Base-by-base conservation (phyloP, 1,140 invertebrate species). In the Drosophila triauraria region DNA sequence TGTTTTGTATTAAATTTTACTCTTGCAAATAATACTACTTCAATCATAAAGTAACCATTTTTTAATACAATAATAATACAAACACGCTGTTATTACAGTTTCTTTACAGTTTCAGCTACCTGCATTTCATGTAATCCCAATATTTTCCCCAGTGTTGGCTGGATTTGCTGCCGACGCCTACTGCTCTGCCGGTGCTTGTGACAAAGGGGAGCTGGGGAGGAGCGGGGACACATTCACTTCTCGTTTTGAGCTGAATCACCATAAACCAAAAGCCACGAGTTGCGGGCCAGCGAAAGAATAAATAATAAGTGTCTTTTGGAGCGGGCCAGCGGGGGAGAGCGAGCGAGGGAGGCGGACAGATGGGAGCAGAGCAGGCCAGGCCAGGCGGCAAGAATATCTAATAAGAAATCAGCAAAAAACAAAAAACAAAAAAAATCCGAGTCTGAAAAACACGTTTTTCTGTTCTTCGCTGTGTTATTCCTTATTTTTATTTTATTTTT, bases 381-480 rank as follows among this genome's bases (percentile, higher is more conserved):
- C 46, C 47, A 69, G 42, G 47, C 53, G 58, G 27, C 51, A 78
- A 72, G 68, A 82, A 86, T 74, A 74, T 77, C 78, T 77, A 77
- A 85, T 85, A 86, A 75, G 75, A 82, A 86, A 86, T 86, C 78
- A 86, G 79, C 79, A 83, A 71, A 65, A 80, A 70, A 15, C 8
- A 6, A 2, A 4, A 6, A n/a, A 32, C 20, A 20, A 35, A 38
- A 27, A 53, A 54, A 54, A 40, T 40, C 67, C 50, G 58, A 68
- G 44, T 71, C 67, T 51, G 51, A 79, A 67, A 80, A 83, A 83
- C 81, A 70, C 79, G 82, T 86, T 86, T 85, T 46, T 63, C 35
- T 61, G 59, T 74, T 60, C 58, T 53, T 65, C 58, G 30, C 40
- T 51, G 60, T 48, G 30, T 57, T 46, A 42, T 72, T 67, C 35